Conservation (phyloP, 2,113 vertebrate species). For the Gymnogyps californianus region DNA sequence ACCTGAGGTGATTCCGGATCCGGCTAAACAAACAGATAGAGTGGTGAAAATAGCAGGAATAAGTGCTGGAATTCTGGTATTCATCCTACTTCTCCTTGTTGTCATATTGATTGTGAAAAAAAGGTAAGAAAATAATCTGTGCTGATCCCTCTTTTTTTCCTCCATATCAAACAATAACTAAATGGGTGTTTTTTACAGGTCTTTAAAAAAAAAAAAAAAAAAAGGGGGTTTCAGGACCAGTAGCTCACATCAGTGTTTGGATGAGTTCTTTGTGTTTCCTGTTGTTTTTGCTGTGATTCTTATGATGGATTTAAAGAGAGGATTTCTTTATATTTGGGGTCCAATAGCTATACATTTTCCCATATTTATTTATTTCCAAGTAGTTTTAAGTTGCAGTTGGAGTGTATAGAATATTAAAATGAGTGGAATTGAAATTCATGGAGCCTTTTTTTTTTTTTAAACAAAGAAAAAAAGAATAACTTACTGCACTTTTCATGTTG, state of each 20-base stretch:
- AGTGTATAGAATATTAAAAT: neutral
- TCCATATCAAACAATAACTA: neutral
- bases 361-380: neutral
- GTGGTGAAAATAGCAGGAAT: conserved; percentile 98
- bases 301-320: neutral
- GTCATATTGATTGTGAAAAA: conserved; percentile 95
- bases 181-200: neutral
- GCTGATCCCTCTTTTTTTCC: neutral
- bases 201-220: neutral
- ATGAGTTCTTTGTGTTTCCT: neutral
- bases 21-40: conserved; percentile 92
- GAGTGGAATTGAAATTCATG: neutral
- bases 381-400: neutral
- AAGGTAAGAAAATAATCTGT: conserved; percentile 79
- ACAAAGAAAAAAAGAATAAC: neutral
- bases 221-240: neutral
- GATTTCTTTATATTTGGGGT: neutral
- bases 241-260: neutral
- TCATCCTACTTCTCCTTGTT: conserved; percentile 92
- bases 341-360: neutral
- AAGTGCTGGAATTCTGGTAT: conserved; percentile 92
- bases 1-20: conserved; percentile 95
- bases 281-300: neutral
- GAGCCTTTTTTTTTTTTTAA: neutral
- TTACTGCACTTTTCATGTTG: neutral